Conservation (phyloP, 2,797 vertebrate genomes). For the Tolypeutes matacus region DNA sequence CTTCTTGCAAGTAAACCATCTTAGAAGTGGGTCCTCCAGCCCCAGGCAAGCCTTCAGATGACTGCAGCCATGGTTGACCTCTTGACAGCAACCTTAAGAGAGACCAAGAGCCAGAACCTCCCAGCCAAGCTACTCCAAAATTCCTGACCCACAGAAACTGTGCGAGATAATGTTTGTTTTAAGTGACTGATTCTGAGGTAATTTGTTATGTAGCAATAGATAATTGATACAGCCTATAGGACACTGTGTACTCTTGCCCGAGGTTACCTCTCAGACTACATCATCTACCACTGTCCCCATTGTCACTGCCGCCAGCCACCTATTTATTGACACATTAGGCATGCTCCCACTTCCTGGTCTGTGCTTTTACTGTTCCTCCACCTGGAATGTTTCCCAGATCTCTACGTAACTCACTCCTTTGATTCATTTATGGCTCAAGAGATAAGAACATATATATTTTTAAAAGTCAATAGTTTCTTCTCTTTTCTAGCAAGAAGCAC, state of each 20-base stretch:
- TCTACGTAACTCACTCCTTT: background rate
- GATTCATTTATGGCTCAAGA: conserved; percentile 9
- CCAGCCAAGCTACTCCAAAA: conserved; percentile 35
- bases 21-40: conserved; percentile 5
- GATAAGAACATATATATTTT: conserved; percentile 21
- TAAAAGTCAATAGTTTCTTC: conserved; percentile 41
- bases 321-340: conserved; percentile 21
- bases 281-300: conserved; percentile 10
- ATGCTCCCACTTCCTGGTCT: background rate
- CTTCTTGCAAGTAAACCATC: conserved; percentile 22
- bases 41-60: conserved; percentile 56
- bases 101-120: conserved; percentile 27
- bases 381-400: background rate
- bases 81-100: conserved; percentile 10
- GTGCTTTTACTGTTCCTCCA: conserved; percentile 17
- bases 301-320: background rate
- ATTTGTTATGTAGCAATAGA: conserved; percentile 45
- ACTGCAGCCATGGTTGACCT: too few relatives aligned
- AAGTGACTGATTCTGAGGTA: conserved; percentile 60
- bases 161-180: conserved; percentile 47
- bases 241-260: background rate
- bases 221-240: conserved; percentile 19
- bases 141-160: conserved; percentile 45
- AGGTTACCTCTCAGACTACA: background rate
- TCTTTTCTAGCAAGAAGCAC: conserved; percentile 33